phyloP scores from a whole-genome alignment of 2,113 vertebrate species.

The Rhineura floridana region DNA sequence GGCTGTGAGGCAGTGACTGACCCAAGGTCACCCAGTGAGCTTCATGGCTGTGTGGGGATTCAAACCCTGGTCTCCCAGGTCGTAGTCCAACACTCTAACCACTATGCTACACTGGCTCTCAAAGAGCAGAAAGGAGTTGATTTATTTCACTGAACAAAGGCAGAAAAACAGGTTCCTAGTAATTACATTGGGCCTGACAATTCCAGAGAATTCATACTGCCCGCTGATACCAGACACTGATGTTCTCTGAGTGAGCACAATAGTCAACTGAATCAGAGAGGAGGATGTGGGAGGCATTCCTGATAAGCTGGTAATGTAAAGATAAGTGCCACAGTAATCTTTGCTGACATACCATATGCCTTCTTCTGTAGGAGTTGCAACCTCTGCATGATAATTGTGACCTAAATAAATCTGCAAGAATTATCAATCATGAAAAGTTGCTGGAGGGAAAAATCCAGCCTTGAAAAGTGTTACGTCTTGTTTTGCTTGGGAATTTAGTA shows the following conservation, averaged over 20 bases:
- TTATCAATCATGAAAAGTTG: not conserved
- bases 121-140: too few species aligned
- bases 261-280: not conserved
- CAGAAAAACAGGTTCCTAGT: too few species aligned
- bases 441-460: slow-evolving; percentile 1
- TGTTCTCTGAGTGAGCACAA: not conserved
- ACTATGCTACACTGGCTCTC: too few species aligned
- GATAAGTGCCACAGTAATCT: not conserved
- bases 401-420: not conserved
- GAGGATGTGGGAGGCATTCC: not conserved
- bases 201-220: not conserved
- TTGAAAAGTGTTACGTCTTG: slow-evolving; percentile 24
- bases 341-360: not conserved
- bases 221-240: too few species aligned
- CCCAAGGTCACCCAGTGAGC: too few species aligned
- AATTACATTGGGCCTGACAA: not conserved
- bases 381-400: slow-evolving; percentile 2
- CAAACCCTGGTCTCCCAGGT: too few species aligned
- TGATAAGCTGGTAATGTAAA: slow-evolving; percentile 8
- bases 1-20: too few species aligned
- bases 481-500: not conserved
- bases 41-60: too few species aligned
- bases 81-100: too few species aligned
- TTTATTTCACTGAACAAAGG: too few species aligned
- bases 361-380: not conserved